Evolutionary conservation across 1,140 invertebrate species (phyloP), one percentile per base, ranked within the genome.

Genomic region (Cepaea nemoralis): DNA sequence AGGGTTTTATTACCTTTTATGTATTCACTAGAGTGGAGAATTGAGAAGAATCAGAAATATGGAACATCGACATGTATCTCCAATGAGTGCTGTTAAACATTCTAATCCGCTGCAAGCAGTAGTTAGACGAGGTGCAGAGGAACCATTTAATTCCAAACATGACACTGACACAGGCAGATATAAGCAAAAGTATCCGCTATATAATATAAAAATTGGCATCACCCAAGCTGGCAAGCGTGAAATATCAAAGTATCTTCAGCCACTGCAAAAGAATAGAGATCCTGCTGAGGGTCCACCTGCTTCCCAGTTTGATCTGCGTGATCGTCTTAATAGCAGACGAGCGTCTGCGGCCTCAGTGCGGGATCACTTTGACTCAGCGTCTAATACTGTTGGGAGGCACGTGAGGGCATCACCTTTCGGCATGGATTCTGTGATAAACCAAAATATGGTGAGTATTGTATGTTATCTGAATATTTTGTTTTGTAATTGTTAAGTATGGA

Each of bases 201-300:
- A 39, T 24, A 77, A 77, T 63, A 40, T 77, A n/a, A 77, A 66
- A 77, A 77, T 77, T 45, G 75, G 55, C 40, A 55, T 77, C 33
- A 40, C 35, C 35, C 6, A 37, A 63, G 22, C 31, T 16, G 75
- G 75, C 19, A 5, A n/a, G 45, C 40, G 73, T 40, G 69, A 24
- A 5, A 40, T 40, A 24, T 40, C 19, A 71, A 71, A 39, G 10
- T 39, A 5, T 10, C 16, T 14, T 19, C 19, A 24, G 16, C 50
- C 50, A 19, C 8, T 55, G 22, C 16, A 24, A 19, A 14, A 14
- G 22, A 55, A 55, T 24, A 55, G 50, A 55, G 50, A 55, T 55
- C 16, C 50, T 14, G 50, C 16, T 14, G 50, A 55, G 19, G 50
- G n/a, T 55, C 3, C 22, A 55, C 22, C 5, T 55, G 8, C 50